Base-by-base conservation (phyloP, 2,797 vertebrate species). In the Choloepus didactylus region DNA sequence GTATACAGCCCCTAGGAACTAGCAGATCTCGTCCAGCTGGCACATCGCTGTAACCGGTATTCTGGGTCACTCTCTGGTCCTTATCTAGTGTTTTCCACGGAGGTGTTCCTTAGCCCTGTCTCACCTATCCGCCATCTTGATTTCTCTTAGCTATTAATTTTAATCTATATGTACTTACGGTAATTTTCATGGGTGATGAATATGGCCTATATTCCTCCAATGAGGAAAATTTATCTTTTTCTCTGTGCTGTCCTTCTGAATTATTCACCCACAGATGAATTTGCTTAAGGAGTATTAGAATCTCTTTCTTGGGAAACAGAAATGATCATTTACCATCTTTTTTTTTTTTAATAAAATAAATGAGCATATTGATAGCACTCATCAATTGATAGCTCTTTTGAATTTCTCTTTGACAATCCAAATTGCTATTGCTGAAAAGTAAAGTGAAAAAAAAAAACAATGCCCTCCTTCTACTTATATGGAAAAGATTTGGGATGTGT, bases 221-320 rank as follows among this genome's bases (percentile, higher is more conserved):
- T 21, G 19, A 73, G 60, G 83, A 69, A 86, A 83, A 83, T 49
- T 16, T 66, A 87, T 38, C 66, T 95, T 86, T 81, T 49, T 49
- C 46, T 94, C 80, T 93, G 54, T 83, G 35, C 14, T 96, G 89
- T 70, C 38, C 60, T 82, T 27, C 18, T 91, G 38, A 93, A 73
- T 95, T 94, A 87, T 72, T 91, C 18, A 89, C 21, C 8, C 16
- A 29, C 5, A 35, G 49, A 41, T 11, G 38, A 93, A 89, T 84
- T 91, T 95, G 41, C 75, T 95, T 91, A 91, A 14, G 54, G 70
- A 72, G 59, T 91, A 11, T 29, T 54, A 44, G 87, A 89, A 46
- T 75, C 67, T 82, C 44, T 93, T 23, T 87, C 66, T 91, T 92
- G 77, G 38, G 56, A 93, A 72, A 69, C 5, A 73, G 89, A 89